Evolutionary conservation across 2,797 vertebrate species (phyloP), one percentile per base, ranked within the genome.

Genomic region (Apogon hyalosoma): DNA sequence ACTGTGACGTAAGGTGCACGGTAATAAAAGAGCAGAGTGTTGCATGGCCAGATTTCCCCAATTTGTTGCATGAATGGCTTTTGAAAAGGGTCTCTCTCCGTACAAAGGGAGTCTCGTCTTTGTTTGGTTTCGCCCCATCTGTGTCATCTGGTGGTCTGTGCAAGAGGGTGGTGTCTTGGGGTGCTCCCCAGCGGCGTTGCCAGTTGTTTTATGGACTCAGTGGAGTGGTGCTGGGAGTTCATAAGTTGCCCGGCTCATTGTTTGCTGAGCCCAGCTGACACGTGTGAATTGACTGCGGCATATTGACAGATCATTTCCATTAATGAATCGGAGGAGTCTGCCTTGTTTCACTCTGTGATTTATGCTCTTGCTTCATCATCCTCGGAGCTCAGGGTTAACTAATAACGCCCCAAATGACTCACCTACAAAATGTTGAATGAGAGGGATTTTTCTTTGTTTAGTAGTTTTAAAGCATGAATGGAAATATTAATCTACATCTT

Each of bases 181-280:
- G 86, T 71, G 85, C 88, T 93, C 96, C 95, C 93, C 96, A 95
- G 96, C 92, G 94, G 93, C 92, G 90, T 86, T 89, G 94, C 94
- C 95, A 93, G 94, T 97, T 96, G 95, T 96, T 98, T 98, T 96
- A 98, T 99, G 95, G 96, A 98, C 97, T 98, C 94, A 87, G 81
- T 85, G 90, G 94, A 93, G 93, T 94, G 95, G 94, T 93, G 92
- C 89, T 85, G 95, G 95, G 95, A 98, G 97, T 99, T 96, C 96
- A 96, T 98, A 96, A 97, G 95, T 95, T 95, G 94, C 91, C 92
- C 72, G 68, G 83, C 90, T 95, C 89, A 95, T 98, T 97, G 96
- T 98, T 92, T 87, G 90, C 89, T 82, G 90, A 92, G 95, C 94
- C 93, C 95, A 96, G 95, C 95, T 96, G 97, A 97, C 96, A 95